Evolutionary conservation across 2,797 vertebrate genomes (phyloP).

Genomic region (Bovichtus diacanthus): DNA sequence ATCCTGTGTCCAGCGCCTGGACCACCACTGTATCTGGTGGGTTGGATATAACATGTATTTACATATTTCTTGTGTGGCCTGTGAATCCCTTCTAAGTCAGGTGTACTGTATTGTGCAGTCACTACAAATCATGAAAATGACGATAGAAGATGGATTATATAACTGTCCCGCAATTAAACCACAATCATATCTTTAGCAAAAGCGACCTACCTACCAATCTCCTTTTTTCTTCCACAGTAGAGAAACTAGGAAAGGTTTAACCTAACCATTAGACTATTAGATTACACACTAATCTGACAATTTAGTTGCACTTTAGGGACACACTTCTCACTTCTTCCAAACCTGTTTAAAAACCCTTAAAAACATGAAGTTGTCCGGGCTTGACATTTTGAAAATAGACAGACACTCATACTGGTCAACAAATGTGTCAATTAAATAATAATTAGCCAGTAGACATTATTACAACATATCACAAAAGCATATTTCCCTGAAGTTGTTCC

Average conservation of each 20-base stretch:
- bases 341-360: neutral
- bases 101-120: neutral
- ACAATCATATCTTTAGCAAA: neutral
- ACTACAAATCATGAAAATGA: neutral
- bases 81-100: neutral
- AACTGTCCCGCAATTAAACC: neutral
- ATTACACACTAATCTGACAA: neutral
- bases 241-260: neutral
- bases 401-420: neutral
- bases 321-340: neutral
- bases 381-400: neutral
- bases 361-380: neutral
- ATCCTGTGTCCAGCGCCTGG: slow-evolving; percentile 76
- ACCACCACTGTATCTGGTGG: slow-evolving; percentile 84
- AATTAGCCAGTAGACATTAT: neutral
- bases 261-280: neutral
- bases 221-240: neutral
- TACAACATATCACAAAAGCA: neutral
- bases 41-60: slow-evolving; percentile 39
- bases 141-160: neutral
- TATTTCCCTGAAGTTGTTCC: neutral
- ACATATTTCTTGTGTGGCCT: neutral
- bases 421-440: neutral
- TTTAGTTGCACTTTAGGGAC: neutral
- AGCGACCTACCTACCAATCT: no score